Evolutionary conservation across 2,797 vertebrate species (phyloP).

Genomic region (Thalassophryne amazonica): DNA sequence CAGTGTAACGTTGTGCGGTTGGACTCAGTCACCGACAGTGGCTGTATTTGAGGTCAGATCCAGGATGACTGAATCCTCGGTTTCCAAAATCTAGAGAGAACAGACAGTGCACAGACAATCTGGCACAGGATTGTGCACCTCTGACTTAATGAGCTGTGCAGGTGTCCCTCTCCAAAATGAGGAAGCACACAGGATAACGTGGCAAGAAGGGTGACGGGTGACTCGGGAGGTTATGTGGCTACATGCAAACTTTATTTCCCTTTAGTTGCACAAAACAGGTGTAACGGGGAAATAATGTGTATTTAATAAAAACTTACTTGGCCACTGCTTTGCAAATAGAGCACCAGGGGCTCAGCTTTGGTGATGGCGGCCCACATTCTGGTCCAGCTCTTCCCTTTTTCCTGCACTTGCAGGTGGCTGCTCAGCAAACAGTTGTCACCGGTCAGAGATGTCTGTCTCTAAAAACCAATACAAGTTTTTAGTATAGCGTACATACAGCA

Average conservation of each 20-base stretch:
- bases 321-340: slow-evolving; percentile 80
- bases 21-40: not conserved
- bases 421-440: slow-evolving; percentile 81
- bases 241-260: not conserved
- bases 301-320: slow-evolving; percentile 75
- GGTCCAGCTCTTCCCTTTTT: slow-evolving; percentile 85
- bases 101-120: slow-evolving; percentile 32
- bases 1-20: too few species aligned
- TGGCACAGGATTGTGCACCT: slow-evolving; percentile 31
- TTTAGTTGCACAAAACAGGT: not conserved
- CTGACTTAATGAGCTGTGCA: slow-evolving; percentile 10
- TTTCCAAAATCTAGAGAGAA: slow-evolving; percentile 57
- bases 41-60: slow-evolving; percentile 36
- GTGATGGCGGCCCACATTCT: slow-evolving; percentile 85
- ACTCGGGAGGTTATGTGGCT: not conserved
- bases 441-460: slow-evolving; percentile 79
- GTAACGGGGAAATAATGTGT: not conserved
- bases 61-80: slow-evolving; percentile 59
- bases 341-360: slow-evolving; percentile 81
- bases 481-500: not conserved
- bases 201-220: not conserved
- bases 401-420: slow-evolving; percentile 83
- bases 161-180: slow-evolving; percentile 10
- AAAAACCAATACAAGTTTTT: slow-evolving; percentile 9
- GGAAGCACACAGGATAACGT: slow-evolving; percentile 4